Percentiles rank a stretch among this genome's conserved stretches.
Evolutionary conservation across 2,797 vertebrate genomes (phyloP).

Genomic region (Hypotaenidia okinawae): DNA sequence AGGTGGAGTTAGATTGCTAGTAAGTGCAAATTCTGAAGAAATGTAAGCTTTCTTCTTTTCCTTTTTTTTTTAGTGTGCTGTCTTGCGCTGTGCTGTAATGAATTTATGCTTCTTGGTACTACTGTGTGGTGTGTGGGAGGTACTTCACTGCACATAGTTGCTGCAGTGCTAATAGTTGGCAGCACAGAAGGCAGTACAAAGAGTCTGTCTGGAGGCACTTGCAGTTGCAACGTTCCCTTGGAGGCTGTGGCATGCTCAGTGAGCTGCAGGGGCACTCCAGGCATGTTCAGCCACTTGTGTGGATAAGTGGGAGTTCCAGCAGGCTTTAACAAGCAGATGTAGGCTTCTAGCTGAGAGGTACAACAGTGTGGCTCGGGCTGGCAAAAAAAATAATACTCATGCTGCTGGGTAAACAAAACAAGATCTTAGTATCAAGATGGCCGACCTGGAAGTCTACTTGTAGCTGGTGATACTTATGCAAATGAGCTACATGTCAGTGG

Average conservation of each 20-base stretch:
- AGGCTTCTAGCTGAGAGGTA: constrained; percentile 44
- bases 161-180: constrained; percentile 78
- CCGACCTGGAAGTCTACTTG: constrained; percentile 72
- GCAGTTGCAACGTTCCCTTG: constrained; percentile 61
- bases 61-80: neutral
- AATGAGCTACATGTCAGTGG: constrained; percentile 64
- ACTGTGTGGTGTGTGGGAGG: constrained; percentile 75
- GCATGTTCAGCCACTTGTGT: constrained; percentile 9
- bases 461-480: constrained; percentile 65
- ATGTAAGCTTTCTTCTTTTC: neutral
- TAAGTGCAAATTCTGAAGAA: neutral
- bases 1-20: neutral
- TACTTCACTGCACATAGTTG: constrained; percentile 75
- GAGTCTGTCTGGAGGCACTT: constrained; percentile 68
- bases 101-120: constrained; percentile 71
- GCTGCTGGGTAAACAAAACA: constrained; percentile 54
- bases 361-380: constrained; percentile 19
- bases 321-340: constrained; percentile 60
- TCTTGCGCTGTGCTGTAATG: constrained; percentile 25
- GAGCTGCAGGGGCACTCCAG: constrained; percentile 57
- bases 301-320: constrained; percentile 60
- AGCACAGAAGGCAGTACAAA: constrained; percentile 73
- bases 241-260: constrained; percentile 54
- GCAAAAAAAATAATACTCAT: constrained; percentile 28
- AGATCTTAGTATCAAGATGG: constrained; percentile 71